Conservation (phyloP, 2,888 invertebrate genomes). For the Eupithecia dodoneata region DNA sequence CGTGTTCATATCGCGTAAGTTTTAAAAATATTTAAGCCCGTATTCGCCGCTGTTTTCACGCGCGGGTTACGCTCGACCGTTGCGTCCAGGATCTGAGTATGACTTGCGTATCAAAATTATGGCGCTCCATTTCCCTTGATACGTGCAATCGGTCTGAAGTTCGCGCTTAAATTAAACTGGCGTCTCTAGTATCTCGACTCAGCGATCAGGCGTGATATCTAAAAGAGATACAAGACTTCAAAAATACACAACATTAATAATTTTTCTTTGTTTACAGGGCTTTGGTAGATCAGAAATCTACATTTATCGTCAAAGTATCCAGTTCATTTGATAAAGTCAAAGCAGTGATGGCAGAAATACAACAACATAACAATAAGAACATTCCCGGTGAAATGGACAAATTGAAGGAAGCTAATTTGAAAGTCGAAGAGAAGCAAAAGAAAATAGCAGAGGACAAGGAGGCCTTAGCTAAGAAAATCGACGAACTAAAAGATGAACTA, state of each 20-base stretch:
- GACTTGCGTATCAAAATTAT: no score
- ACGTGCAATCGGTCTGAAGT: no score
- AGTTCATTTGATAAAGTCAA: slow-evolving; percentile 80
- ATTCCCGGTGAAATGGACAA: slow-evolving; percentile 81
- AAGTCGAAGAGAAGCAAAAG: slow-evolving; percentile 75
- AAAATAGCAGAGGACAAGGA: slow-evolving; percentile 76
- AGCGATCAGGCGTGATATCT: no score
- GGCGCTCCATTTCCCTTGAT: no score
- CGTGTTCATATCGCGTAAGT: no score
- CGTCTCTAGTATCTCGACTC: no score
- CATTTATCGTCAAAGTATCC: slow-evolving; percentile 68
- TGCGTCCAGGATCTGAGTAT: no score
- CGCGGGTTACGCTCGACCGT: no score
- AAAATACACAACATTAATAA: not conserved
- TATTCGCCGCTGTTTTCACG: no score
- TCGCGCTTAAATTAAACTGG: no score
- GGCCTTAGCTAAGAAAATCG: slow-evolving; percentile 78
- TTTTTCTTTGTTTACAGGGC: slow-evolving; percentile 50
- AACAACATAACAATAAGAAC: slow-evolving; percentile 82
- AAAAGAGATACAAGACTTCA: no score
- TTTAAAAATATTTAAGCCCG: no score
- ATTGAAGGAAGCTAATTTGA: slow-evolving; percentile 77
- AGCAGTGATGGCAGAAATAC: slow-evolving; percentile 82
- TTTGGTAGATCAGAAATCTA: slow-evolving; percentile 73
- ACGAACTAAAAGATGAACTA: slow-evolving; percentile 83